Evolutionary conservation across 92 coral and sea anemone genomes (phyloP).

Genomic region (Epizoanthus ramosus): DNA sequence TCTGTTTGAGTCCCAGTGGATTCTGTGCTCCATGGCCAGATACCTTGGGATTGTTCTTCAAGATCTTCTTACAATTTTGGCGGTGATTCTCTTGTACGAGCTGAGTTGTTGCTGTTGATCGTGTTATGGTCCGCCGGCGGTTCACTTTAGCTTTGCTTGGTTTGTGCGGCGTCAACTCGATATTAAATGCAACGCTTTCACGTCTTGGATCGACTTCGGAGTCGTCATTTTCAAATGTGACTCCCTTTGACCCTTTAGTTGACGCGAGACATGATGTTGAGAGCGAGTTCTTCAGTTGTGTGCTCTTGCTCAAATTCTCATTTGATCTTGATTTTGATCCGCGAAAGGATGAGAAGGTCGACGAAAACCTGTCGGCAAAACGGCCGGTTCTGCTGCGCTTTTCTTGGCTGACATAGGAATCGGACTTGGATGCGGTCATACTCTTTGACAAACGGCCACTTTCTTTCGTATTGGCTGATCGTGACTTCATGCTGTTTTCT

Average conservation of each 20-base stretch:
- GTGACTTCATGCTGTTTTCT: conserved; percentile 15
- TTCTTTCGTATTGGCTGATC: conserved; percentile 2
- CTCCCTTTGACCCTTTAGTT: conserved; percentile 34
- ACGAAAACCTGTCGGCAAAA: conserved; percentile 57
- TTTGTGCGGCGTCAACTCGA: conserved; percentile 83
- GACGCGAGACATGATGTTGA: conserved; percentile 43
- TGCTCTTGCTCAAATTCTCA: conserved; percentile 54
- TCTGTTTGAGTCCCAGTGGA: conserved; percentile 65
- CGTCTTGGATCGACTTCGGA: conserved; percentile 48
- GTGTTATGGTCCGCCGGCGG: conserved; percentile 76
- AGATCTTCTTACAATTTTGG: conserved; percentile 52
- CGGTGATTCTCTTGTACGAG: conserved; percentile 60
- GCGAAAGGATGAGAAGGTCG: conserved; percentile 71
- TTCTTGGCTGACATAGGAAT: conserved; percentile 52
- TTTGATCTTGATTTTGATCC: conserved; percentile 64
- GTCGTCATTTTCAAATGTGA: background rate
- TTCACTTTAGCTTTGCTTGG: conserved; percentile 48
- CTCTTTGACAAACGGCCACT: conserved; percentile 46
- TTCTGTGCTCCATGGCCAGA: conserved; percentile 40
- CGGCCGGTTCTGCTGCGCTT: conserved; percentile 74
- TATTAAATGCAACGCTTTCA: conserved; percentile 79
- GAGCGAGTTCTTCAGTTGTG: background rate
- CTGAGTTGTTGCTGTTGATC: conserved; percentile 71
- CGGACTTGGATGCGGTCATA: conserved; percentile 59
- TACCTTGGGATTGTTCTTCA: conserved; percentile 45